A percentile compares a stretch with the other conserved stretches of the same genome.
phyloP scores from a whole-genome alignment of 2,888 invertebrate genomes.

The Diploptera punctata region DNA sequence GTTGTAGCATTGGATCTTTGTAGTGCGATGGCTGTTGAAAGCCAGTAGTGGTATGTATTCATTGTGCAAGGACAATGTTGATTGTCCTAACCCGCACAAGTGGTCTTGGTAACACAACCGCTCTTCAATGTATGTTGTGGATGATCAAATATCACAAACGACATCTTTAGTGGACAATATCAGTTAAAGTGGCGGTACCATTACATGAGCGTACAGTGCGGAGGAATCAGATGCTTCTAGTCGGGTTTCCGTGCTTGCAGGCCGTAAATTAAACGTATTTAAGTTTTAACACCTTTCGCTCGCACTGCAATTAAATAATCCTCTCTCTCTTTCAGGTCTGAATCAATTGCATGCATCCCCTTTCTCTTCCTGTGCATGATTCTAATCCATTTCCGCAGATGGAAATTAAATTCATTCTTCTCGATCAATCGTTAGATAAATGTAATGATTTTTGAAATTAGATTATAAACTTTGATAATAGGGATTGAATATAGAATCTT shows the following conservation, averaged over 20 bases:
- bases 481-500: too few species aligned
- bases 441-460: too few species aligned
- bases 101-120: background rate
- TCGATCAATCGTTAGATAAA: too few species aligned
- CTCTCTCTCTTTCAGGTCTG: conserved; percentile 1
- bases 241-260: conserved; percentile 27
- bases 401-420: conserved; percentile 26
- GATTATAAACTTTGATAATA: too few species aligned
- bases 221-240: too few species aligned
- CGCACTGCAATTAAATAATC: conserved; percentile 37
- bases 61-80: background rate
- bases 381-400: conserved; percentile 23
- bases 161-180: background rate
- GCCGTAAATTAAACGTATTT: conserved; percentile 33
- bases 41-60: too few species aligned
- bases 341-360: conserved; percentile 34
- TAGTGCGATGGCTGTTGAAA: too few species aligned
- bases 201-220: background rate
- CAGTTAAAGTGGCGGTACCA: background rate
- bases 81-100: background rate
- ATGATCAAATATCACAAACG: background rate
- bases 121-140: background rate
- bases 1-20: too few species aligned
- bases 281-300: conserved; percentile 34
- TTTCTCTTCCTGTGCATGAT: conserved; percentile 11